Conservation (phyloP, 1,140 invertebrate genomes). For the Rhynchophorus ferrugineus region DNA sequence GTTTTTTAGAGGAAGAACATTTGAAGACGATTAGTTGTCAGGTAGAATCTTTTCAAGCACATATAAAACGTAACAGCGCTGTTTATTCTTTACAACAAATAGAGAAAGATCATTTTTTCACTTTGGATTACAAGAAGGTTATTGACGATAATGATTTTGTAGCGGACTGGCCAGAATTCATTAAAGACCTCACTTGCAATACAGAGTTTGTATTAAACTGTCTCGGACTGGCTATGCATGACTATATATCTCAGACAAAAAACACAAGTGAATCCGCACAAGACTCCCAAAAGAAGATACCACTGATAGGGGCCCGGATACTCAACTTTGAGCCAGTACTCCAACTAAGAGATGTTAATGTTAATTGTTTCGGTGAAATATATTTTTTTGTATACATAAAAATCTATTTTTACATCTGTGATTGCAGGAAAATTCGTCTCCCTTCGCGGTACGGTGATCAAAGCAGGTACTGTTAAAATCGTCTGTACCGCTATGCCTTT, state of each 20-base stretch:
- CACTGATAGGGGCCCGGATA: conserved; percentile 55
- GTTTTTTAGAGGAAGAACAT: conserved; percentile 48
- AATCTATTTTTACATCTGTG: neutral
- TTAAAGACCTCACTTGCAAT: conserved; percentile 55
- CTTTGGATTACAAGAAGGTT: conserved; percentile 57
- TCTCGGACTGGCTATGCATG: conserved; percentile 65
- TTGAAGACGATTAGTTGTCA: conserved; percentile 43
- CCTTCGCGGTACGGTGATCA: conserved; percentile 78
- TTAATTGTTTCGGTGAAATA: conserved; percentile 64
- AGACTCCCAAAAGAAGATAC: conserved; percentile 37
- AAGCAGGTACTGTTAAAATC: conserved; percentile 69
- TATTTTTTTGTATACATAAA: conserved; percentile 10
- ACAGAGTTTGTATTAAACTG: conserved; percentile 57
- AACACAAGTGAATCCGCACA: conserved; percentile 26
- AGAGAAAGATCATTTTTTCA: conserved; percentile 53
- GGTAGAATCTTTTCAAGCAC: conserved; percentile 48
- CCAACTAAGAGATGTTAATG: conserved; percentile 66
- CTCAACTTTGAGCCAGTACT: conserved; percentile 61
- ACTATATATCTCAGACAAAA: conserved; percentile 43
- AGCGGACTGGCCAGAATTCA: conserved; percentile 53
- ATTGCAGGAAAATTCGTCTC: conserved; percentile 71
- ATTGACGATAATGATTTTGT: conserved; percentile 52
- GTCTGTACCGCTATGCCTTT: conserved; percentile 74
- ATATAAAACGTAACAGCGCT: conserved; percentile 47
- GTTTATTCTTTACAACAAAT: conserved; percentile 51